Evolutionary conservation across 2,797 vertebrate species (phyloP).

Genomic region (Halcyon smyrnensis): DNA sequence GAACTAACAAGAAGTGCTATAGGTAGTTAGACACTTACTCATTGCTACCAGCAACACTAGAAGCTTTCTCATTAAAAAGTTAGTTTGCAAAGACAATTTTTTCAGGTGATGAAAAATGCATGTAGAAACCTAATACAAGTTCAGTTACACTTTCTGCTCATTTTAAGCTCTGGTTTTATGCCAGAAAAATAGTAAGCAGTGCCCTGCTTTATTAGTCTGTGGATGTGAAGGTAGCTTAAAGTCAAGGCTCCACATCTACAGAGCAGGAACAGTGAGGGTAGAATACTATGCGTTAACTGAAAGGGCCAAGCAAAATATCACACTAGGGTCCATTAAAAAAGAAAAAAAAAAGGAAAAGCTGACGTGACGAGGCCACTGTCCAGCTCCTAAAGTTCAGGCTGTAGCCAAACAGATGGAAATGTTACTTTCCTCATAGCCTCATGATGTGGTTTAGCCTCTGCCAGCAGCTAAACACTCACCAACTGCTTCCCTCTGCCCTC

Average conservation of each 20-base stretch:
- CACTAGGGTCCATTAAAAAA: not conserved
- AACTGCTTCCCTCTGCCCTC: too few relatives aligned
- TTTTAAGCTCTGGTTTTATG: not conserved
- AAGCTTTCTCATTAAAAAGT: constrained; percentile 51
- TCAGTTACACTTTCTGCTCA: not conserved
- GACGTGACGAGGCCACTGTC: not conserved
- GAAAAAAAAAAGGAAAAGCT: not conserved
- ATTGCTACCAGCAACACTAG: constrained; percentile 31
- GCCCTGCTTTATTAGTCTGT: not conserved
- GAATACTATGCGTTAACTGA: not conserved
- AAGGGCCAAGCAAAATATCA: not conserved
- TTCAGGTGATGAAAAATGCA: constrained; percentile 43
- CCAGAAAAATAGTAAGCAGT: not conserved
- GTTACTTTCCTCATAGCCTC: not conserved
- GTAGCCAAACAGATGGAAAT: not conserved
- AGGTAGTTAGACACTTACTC: constrained; percentile 8
- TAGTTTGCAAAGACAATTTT: not conserved
- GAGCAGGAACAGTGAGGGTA: not conserved
- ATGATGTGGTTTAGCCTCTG: too few relatives aligned
- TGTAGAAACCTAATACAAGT: not conserved
- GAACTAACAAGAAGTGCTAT: constrained; percentile 36
- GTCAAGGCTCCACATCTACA: not conserved
- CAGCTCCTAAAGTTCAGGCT: not conserved
- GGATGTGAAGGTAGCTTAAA: not conserved
- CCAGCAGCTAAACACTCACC: too few relatives aligned